These are phyloP conservation scores for Tetranychus truncatus DNA, from an alignment of 2,888 invertebrate species.

Conservation along the genomic window DNA sequence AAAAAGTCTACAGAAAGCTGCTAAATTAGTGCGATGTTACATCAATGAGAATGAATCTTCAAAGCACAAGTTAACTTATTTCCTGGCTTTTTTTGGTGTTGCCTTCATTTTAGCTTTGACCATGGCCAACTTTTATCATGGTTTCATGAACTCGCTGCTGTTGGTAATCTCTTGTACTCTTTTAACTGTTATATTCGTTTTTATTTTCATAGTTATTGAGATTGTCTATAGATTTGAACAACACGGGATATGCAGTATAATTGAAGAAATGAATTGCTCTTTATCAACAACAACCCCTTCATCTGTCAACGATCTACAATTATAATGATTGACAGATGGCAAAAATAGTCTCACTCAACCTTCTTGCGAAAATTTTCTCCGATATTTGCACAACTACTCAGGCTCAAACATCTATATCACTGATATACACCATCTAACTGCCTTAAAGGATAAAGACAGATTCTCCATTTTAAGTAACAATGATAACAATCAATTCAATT, in stretches of 20 bases:
- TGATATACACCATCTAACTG: no score
- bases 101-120: neutral
- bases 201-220: neutral
- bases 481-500: no score
- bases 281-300: neutral
- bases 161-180: neutral
- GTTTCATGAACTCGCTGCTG: neutral
- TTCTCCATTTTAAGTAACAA: no score
- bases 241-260: neutral
- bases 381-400: no score
- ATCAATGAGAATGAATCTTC: slow-evolving; percentile 1
- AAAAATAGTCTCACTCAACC: no score
- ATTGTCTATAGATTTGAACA: slow-evolving; percentile 5
- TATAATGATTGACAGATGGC: no score
- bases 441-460: no score
- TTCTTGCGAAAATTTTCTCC: no score
- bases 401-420: no score
- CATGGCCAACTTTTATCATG: neutral
- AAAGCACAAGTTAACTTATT: slow-evolving; percentile 4
- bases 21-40: neutral
- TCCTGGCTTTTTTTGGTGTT: neutral
- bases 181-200: neutral
- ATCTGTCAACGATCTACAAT: neutral
- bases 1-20: neutral
- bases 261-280: slow-evolving; percentile 10